phyloP scores from a whole-genome alignment of 2,797 vertebrate species.

The Dromococcyx pavoninus region DNA sequence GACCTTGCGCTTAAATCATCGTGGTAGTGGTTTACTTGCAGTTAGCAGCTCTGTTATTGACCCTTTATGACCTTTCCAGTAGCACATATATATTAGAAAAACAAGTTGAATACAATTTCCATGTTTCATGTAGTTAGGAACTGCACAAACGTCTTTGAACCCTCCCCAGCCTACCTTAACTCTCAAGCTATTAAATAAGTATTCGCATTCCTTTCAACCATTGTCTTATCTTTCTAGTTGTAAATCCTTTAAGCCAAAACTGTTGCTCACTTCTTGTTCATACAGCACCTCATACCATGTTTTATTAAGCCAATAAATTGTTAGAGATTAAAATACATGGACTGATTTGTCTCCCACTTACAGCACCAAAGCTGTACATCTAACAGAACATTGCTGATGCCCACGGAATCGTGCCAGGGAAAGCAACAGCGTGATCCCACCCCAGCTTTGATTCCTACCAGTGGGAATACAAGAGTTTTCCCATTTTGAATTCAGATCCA shows the following conservation, averaged over 20 bases:
- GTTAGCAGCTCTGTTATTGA: background rate
- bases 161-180: background rate
- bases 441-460: background rate
- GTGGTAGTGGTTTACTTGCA: background rate
- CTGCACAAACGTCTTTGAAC: background rate
- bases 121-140: background rate
- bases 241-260: constrained; percentile 15
- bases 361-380: background rate
- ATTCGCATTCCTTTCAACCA: background rate
- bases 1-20: background rate
- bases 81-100: background rate
- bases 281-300: background rate
- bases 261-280: constrained; percentile 35
- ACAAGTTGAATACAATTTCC: background rate
- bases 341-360: constrained; percentile 35
- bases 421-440: background rate
- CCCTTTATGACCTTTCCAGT: background rate
- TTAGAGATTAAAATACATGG: constrained; percentile 4
- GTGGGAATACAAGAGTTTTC: background rate
- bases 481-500: background rate
- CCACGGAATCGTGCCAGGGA: background rate
- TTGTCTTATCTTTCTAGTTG: background rate
- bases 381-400: background rate
- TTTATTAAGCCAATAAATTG: constrained; percentile 31
- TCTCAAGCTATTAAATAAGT: background rate